Evolutionary conservation across 2,113 vertebrate species (phyloP).

Genomic region (Seriola aureovittata): DNA sequence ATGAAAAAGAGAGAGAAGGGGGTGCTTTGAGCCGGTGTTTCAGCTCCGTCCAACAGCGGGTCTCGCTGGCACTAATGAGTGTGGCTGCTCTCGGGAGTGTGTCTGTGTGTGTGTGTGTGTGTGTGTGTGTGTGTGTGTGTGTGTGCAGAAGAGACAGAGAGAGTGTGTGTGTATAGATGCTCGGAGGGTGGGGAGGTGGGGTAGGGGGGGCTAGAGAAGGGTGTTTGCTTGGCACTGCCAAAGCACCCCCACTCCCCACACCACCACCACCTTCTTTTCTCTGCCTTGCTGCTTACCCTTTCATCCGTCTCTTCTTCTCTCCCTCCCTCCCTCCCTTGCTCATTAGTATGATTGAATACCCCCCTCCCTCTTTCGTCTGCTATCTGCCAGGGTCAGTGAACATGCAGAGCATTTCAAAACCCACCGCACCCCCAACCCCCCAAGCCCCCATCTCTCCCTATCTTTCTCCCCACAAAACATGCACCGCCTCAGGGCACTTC

Average conservation of each 20-base stretch:
- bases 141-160: constrained; percentile 17
- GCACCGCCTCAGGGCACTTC: constrained; percentile 52
- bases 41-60: constrained; percentile 79
- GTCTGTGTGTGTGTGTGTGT: constrained; percentile 18
- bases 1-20: constrained; percentile 30
- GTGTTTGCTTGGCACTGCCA: constrained; percentile 62
- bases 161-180: constrained; percentile 37
- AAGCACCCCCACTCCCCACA: constrained; percentile 23
- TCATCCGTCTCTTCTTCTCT: constrained; percentile 38
- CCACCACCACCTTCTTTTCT: constrained; percentile 21
- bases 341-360: constrained; percentile 81
- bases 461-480: constrained; percentile 59
- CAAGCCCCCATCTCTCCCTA: constrained; percentile 30
- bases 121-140: constrained; percentile 24
- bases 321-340: constrained; percentile 43
- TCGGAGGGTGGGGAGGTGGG: constrained; percentile 27
- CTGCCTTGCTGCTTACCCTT: constrained; percentile 49
- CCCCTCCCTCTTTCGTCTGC: constrained; percentile 66
- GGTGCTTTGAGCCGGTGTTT: constrained; percentile 76
- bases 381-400: constrained; percentile 79
- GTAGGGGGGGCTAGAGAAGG: constrained; percentile 28
- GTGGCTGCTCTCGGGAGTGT: constrained; percentile 58
- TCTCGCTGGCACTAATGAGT: constrained; percentile 83
- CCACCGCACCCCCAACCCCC: constrained; percentile 31
- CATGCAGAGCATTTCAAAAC: constrained; percentile 66